Evolutionary conservation across 1,140 invertebrate species (phyloP).

Genomic region (Sinonovacula constricta): DNA sequence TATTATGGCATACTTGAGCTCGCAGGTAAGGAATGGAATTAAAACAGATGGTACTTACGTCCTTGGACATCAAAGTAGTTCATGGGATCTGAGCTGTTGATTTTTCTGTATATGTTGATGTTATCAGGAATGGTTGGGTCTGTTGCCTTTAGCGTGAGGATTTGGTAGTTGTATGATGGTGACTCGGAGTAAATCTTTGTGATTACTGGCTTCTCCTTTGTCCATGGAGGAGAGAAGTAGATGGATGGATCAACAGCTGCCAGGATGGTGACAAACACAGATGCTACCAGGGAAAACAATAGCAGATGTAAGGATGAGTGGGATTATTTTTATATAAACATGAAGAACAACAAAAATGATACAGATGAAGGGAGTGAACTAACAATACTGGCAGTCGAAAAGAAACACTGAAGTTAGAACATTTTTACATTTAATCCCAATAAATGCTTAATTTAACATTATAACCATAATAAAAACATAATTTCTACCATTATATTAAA

Average conservation of each 20-base stretch:
- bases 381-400: too few species aligned
- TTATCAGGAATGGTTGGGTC: constrained; percentile 19
- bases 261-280: constrained; percentile 31
- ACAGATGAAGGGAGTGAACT: too few species aligned
- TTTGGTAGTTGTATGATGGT: constrained; percentile 1
- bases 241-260: constrained; percentile 26
- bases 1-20: too few species aligned
- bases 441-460: too few species aligned
- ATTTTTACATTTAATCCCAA: too few species aligned
- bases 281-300: constrained; percentile 19
- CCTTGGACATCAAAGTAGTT: constrained; percentile 21
- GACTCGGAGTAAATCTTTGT: constrained; percentile 18
- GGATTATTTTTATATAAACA: too few species aligned
- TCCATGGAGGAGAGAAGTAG: constrained; percentile 38
- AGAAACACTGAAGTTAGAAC: too few species aligned
- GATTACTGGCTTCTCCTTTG: constrained; percentile 13
- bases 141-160: constrained; percentile 19
- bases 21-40: too few species aligned
- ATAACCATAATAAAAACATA: too few species aligned
- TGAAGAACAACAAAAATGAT: too few species aligned
- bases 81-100: neutral
- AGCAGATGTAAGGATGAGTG: neutral
- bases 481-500: too few species aligned
- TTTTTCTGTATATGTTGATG: constrained; percentile 6
- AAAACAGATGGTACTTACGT: too few species aligned